These are phyloP conservation scores for Hipposideros armiger DNA, from an alignment of 2,113 vertebrate genomes.

Conservation along the genomic window DNA sequence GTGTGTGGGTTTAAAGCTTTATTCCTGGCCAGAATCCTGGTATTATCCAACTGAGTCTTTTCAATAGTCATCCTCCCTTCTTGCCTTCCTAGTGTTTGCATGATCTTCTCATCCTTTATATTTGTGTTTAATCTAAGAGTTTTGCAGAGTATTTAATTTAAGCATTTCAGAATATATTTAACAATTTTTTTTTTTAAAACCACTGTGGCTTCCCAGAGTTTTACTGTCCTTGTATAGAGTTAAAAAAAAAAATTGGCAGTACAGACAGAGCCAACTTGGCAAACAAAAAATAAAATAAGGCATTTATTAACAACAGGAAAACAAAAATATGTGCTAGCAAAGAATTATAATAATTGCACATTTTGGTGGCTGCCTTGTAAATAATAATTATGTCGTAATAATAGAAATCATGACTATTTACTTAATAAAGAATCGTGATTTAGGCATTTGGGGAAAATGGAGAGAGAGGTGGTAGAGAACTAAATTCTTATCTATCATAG, in stretches of 20 bases:
- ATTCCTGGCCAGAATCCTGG: rapidly evolving
- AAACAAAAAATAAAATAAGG: neutral
- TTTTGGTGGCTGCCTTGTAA: neutral
- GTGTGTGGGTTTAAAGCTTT: rapidly evolving
- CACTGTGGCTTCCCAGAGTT: neutral
- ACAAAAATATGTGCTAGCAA: neutral
- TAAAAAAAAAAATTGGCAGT: neutral
- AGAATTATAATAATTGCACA: neutral
- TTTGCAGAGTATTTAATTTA: neutral
- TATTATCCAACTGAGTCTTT: neutral
- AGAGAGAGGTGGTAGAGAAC: neutral
- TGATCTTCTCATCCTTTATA: neutral
- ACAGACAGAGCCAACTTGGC: neutral
- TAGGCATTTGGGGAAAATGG: neutral
- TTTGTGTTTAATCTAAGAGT: neutral
- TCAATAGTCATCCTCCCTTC: neutral
- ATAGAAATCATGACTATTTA: neutral
- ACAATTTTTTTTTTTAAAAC: neutral
- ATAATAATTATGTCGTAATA: neutral
- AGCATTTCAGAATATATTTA: neutral
- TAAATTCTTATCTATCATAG: neutral
- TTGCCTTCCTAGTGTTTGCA: neutral
- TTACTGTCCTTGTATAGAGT: neutral
- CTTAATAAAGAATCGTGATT: neutral
- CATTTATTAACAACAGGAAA: neutral